Evolutionary conservation across 2,888 invertebrate genomes (phyloP).

Genomic region (Physocephala rufipes): DNA sequence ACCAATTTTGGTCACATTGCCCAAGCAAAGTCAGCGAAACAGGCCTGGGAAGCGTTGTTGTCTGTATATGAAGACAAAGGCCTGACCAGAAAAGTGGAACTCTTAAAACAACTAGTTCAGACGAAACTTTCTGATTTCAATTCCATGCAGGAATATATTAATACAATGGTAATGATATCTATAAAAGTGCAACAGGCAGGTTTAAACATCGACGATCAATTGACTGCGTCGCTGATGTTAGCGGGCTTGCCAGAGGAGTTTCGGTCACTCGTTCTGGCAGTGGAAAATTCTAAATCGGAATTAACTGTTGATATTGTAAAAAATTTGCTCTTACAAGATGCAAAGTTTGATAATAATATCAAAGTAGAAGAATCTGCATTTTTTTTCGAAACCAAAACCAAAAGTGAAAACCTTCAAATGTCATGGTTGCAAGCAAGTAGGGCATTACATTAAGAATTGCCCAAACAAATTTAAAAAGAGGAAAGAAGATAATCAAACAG

Average conservation of each 20-base stretch:
- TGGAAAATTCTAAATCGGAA: conserved; percentile 33
- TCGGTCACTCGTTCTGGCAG: conserved; percentile 29
- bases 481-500: no score
- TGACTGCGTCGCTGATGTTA: conserved; percentile 30
- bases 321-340: conserved; percentile 24
- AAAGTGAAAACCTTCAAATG: conserved; percentile 10
- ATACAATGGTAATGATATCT: conserved; percentile 42
- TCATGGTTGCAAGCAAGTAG: conserved; percentile 12
- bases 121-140: conserved; percentile 41
- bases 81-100: conserved; percentile 42
- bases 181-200: conserved; percentile 40
- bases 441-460: conserved; percentile 25
- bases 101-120: conserved; percentile 43
- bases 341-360: conserved; percentile 18
- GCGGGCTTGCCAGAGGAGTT: conserved; percentile 29
- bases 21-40: conserved; percentile 39
- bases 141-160: conserved; percentile 45
- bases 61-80: conserved; percentile 42
- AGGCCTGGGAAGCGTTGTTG: conserved; percentile 42
- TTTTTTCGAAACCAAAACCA: conserved; percentile 11
- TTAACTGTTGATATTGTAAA: conserved; percentile 31
- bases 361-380: background rate
- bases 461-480: conserved; percentile 4
- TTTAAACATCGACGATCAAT: conserved; percentile 23
- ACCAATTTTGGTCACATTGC: conserved; percentile 16